A percentile compares a stretch with the other conserved stretches of the same genome.
phyloP scores from a whole-genome alignment of 2,888 invertebrate species.

The Sinelater perroti region DNA sequence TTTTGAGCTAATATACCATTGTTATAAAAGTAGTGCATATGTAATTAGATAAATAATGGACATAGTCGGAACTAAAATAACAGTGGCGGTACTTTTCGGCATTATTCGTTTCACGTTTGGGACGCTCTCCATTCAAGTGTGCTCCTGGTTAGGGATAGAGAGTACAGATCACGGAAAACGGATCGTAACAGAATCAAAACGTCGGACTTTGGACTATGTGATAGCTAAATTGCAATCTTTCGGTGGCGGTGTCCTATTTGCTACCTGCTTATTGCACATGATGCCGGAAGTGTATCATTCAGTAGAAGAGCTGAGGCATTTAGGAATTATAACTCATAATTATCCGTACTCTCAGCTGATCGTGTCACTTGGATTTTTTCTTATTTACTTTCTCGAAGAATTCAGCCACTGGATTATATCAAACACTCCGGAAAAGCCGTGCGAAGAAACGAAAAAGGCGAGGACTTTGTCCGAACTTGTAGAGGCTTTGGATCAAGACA shows the following conservation, averaged over 20 bases:
- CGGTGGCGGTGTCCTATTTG: conserved; percentile 81
- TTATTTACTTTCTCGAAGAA: conserved; percentile 78
- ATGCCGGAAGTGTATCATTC: conserved; percentile 77
- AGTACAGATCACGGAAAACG: conserved; percentile 49
- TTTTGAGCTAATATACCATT: no score
- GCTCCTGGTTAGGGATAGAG: conserved; percentile 55
- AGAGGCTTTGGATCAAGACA: background rate
- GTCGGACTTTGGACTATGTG: conserved; percentile 53
- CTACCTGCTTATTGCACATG: conserved; percentile 81
- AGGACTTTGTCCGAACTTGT: background rate
- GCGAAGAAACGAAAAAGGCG: conserved; percentile 15
- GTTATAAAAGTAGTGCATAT: no score
- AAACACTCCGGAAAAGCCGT: conserved; percentile 46
- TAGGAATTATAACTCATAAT: conserved; percentile 65
- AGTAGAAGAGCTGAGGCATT: conserved; percentile 57
- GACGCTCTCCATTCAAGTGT: conserved; percentile 63
- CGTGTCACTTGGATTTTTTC: conserved; percentile 74
- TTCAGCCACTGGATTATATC: conserved; percentile 66
- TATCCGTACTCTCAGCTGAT: conserved; percentile 66
- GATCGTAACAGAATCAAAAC: conserved; percentile 53
- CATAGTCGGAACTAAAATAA: conserved; percentile 59
- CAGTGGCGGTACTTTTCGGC: conserved; percentile 62
- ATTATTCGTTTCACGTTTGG: conserved; percentile 62
- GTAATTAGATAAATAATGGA: no score
- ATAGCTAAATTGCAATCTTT: conserved; percentile 64